phyloP scores from a whole-genome alignment of 2,888 invertebrate genomes.

The Himalopsyche tibetana region DNA sequence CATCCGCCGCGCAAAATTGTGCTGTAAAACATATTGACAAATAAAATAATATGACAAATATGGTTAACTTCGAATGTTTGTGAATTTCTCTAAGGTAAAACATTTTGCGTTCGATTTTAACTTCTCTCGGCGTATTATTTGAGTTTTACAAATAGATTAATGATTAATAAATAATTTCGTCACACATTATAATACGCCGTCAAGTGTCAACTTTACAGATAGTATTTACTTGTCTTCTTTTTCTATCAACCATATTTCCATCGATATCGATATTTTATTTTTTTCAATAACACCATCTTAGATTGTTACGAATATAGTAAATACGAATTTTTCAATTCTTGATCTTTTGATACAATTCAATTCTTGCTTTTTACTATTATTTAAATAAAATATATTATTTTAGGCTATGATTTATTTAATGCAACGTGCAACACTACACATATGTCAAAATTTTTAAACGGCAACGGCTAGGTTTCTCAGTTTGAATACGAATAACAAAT shows the following conservation, averaged over 20 bases:
- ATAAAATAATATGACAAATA: not conserved
- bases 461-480: not conserved
- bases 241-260: not conserved
- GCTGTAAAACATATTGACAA: constrained; percentile 14
- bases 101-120: not conserved
- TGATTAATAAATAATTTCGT: constrained; percentile 17
- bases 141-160: not conserved
- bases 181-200: constrained; percentile 31
- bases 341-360: no score
- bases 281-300: no score
- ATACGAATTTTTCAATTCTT: no score
- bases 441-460: constrained; percentile 10
- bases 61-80: not conserved
- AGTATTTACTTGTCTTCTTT: constrained; percentile 11
- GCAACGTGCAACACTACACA: not conserved
- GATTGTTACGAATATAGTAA: no score
- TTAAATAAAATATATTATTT: no score
- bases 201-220: constrained; percentile 43
- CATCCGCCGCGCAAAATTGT: not conserved
- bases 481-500: no score
- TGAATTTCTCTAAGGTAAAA: not conserved
- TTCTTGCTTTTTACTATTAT: no score
- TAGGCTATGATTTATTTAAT: not conserved
- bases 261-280: no score
- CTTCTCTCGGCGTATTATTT: not conserved